Evolutionary conservation across 1,140 invertebrate species (phyloP), one percentile per base, ranked within the genome.

Genomic region (Achroia grisella): DNA sequence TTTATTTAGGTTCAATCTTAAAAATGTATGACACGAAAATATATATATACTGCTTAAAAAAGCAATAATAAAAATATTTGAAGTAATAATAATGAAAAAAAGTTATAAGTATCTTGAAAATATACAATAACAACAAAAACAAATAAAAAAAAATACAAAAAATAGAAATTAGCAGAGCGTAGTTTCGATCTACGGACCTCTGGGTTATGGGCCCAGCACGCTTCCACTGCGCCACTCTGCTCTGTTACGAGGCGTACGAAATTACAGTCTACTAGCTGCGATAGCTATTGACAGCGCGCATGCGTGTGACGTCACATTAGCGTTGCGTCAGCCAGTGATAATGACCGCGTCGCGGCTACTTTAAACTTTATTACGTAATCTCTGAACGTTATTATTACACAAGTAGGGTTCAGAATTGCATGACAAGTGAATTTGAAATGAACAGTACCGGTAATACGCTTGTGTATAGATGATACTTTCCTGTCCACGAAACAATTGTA

Each of bases 181-280:
- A 91, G 93, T 47, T 47, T 47, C 44, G 44, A 47, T 47, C 44
- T 40, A 47, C 36, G 44, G 44, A 47, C 44, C 44, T 95, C 94
- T 96, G 94, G 94, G 94, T 96, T 96, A 96, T 96, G 94, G 93
- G 94, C 94, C 95, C 94, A 97, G 94, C 94, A 95, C 95, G 94
- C 93, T 96, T 95, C 95, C 94, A 93, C 94, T 96, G 94, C 94
- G 94, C 95, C 95, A 96, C 94, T 95, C 94, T 97, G 95, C 91
- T 92, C 42, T 54, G 17, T 52, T 32, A 1, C 0, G 9, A 3
- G 0, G 0, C 1, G 2, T 23, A 33, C 52, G 55, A 56, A 62
- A 59, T 59, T 44, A 47, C 6, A 10, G 34, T 37, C 17, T 30
- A 39, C 3, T 36, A 46, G 30, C 30, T 10, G 27, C 10, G 10